Percentiles rank a stretch among this genome's conserved stretches.
Evolutionary conservation across 2,797 vertebrate species (phyloP).

Genomic region (Furcifer pardalis): DNA sequence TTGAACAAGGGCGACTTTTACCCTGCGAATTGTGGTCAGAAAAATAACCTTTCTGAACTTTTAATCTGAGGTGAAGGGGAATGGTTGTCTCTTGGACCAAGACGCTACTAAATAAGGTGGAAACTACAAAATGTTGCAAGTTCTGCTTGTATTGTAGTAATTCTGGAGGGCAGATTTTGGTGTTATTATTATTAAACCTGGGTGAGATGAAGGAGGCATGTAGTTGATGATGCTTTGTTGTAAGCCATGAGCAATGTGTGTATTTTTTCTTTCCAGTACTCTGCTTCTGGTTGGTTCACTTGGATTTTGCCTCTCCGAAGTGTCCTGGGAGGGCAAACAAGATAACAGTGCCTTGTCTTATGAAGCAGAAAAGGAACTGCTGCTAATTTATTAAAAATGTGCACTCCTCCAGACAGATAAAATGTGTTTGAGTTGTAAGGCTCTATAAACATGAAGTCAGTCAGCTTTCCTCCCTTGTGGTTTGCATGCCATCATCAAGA

Average conservation of each 20-base stretch:
- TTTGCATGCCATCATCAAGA: conserved; percentile 19
- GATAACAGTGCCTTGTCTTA: conserved; percentile 59
- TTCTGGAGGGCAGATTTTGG: neutral
- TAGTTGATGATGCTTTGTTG: neutral
- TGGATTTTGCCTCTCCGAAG: conserved; percentile 39
- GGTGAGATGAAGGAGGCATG: neutral
- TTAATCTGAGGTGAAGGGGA: neutral
- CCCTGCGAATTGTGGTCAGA: too few species aligned
- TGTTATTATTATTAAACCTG: too few species aligned
- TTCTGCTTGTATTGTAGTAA: neutral
- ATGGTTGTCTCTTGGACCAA: neutral
- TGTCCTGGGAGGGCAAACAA: conserved; percentile 31
- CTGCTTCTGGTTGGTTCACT: neutral
- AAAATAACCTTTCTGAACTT: neutral
- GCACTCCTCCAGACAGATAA: conserved; percentile 62
- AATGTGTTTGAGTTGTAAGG: conserved; percentile 69
- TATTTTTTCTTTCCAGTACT: neutral
- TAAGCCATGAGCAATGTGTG: neutral
- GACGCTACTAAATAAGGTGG: neutral
- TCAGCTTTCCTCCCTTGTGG: conserved; percentile 11
- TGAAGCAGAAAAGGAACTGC: conserved; percentile 54
- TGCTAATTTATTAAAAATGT: conserved; percentile 66
- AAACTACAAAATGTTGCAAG: neutral
- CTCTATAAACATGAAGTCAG: conserved; percentile 62
- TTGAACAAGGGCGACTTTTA: too few species aligned